A percentile compares a stretch with the other conserved stretches of the same genome.
Evolutionary conservation across 2,113 vertebrate genomes (phyloP).

Genomic region (Prionailurus viverrinus): DNA sequence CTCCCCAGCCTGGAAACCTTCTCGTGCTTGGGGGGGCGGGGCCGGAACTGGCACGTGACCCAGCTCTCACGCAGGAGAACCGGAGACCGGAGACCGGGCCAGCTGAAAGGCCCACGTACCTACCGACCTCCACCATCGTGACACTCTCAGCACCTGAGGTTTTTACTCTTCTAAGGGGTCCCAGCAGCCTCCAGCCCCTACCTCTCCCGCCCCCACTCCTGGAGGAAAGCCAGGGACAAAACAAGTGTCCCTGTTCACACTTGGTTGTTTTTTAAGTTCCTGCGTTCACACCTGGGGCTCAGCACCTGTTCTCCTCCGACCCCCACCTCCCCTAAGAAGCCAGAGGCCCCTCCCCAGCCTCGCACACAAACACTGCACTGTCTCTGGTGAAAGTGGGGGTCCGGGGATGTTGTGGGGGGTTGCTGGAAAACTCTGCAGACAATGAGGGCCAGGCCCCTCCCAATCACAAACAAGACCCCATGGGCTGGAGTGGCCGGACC

Average conservation of each 20-base stretch:
- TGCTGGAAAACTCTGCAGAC: neutral
- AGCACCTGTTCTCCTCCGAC: slow-evolving; percentile 30
- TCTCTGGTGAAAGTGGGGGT: neutral
- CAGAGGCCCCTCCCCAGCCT: neutral
- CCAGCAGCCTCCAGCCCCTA: neutral
- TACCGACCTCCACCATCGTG: neutral
- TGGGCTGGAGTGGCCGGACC: neutral
- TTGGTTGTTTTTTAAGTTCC: slow-evolving; percentile 34
- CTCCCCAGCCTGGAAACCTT: neutral
- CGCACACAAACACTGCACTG: neutral
- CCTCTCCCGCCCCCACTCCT: slow-evolving; percentile 30
- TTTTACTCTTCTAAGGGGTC: neutral
- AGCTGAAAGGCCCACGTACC: neutral
- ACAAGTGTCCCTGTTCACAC: slow-evolving; percentile 62
- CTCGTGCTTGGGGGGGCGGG: neutral
- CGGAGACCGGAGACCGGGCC: neutral
- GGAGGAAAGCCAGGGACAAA: slow-evolving; percentile 45
- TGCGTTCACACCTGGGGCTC: slow-evolving; percentile 27
- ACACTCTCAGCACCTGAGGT: neutral
- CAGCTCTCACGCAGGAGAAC: neutral
- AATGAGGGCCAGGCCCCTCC: neutral
- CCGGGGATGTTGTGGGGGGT: neutral
- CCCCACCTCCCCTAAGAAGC: neutral
- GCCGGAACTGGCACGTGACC: neutral
- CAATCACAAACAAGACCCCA: neutral